Base-by-base conservation (phyloP, 1,140 invertebrate genomes). In the Cotesia glomerata region DNA sequence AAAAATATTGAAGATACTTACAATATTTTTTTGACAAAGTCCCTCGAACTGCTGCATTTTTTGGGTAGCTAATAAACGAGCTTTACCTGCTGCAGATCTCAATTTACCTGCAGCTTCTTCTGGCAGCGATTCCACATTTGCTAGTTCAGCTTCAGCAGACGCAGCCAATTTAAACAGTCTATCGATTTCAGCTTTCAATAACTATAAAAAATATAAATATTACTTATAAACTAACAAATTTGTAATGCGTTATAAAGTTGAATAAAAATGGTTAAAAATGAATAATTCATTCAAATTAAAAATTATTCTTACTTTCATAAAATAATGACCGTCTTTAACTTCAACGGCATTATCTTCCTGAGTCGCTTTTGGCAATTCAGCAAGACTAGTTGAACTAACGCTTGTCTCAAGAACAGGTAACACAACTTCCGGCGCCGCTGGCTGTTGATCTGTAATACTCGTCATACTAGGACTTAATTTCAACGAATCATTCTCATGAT, bases 31-130 rank as follows among this genome's bases (percentile, higher is more conserved):
- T 14, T 92, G 88, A 84, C 94, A 95, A 8, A 95, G 85, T 71
- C 94, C 96, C 88, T 93, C 91, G 86, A 98, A 98, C 85, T 99
- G 97, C 84, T 96, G 93, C 90, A 98, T 96, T 84, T 98, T 98
- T 87, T 98, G 94, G 13, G 92, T 92, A 9, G 95, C 91, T 62
- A 99, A 86, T 61, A 99, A 88, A 72, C 94, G 90, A 5, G 96
- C 96, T 88, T 98, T 98, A 14, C 97, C 97, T 26, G 95, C 91
- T 13, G 96, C 95, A 8, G 96, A 93, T 61, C 95, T 89, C 51
- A 98, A 88, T 79, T 94, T 91, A 0, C 97, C 97, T 73, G 92
- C 88, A 1, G 92, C 91, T 79, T 97, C 94, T 80, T 96, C 95
- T 7, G 91, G 90, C 5, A 94, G 80, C 16, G 76, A 72, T 62